Conservation (phyloP, 2,113 vertebrate genomes). For the Apus apus region DNA sequence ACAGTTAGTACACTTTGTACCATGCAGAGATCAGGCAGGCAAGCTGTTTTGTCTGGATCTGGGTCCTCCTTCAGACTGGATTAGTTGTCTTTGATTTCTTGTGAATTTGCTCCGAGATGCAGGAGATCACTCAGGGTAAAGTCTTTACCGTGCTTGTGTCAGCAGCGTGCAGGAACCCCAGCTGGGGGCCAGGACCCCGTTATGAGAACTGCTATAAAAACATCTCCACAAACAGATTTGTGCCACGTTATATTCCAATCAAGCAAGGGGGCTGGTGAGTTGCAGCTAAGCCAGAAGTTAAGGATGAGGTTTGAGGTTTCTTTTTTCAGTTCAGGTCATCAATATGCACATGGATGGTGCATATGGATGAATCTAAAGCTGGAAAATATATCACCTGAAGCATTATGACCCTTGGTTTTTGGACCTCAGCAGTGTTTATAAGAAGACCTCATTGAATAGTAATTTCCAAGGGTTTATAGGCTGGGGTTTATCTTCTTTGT, state of each 20-base stretch:
- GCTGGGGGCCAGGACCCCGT: not conserved
- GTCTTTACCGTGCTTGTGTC: not conserved
- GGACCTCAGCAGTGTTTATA: not conserved
- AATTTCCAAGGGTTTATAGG: not conserved
- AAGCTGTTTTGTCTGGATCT: not conserved
- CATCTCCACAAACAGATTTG: not conserved
- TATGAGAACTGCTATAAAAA: not conserved
- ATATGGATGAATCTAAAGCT: not conserved
- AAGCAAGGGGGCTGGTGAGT: not conserved
- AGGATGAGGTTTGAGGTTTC: not conserved
- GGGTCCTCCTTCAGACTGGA: not conserved
- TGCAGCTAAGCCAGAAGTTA: not conserved
- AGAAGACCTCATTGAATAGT: not conserved
- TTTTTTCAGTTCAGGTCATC: not conserved
- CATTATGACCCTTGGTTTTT: not conserved
- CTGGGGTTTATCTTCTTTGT: not conserved
- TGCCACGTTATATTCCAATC: not conserved
- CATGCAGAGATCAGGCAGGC: not conserved
- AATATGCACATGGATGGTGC: not conserved
- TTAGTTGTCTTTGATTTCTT: not conserved
- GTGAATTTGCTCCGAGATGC: not conserved
- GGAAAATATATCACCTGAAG: not conserved
- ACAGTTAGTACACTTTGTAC: fast-evolving
- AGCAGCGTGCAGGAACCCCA: not conserved
- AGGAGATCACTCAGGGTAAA: not conserved